Percentiles rank a stretch among this genome's conserved stretches.
Conservation (phyloP, 1,140 invertebrate genomes). For the Solen grandis region DNA sequence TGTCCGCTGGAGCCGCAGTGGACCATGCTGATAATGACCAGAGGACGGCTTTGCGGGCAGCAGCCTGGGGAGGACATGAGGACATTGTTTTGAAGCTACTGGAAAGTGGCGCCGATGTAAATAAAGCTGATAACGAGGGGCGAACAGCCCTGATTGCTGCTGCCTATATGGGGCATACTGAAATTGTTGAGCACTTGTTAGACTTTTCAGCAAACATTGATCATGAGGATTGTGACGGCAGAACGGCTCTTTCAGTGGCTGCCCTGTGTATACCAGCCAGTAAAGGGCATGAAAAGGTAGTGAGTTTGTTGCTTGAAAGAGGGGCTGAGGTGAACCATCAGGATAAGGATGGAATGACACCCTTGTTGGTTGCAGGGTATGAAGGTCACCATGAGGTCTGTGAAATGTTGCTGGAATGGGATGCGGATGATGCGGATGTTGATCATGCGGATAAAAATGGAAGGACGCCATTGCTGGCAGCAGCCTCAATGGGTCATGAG, state of each 20-base stretch:
- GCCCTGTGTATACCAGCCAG: constrained; percentile 84
- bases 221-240: constrained; percentile 78
- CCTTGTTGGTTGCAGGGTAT: constrained; percentile 91
- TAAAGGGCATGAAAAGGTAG: constrained; percentile 85
- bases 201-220: constrained; percentile 77
- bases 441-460: constrained; percentile 91
- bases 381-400: constrained; percentile 87
- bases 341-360: constrained; percentile 96
- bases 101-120: constrained; percentile 90
- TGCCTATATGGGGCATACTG: constrained; percentile 83
- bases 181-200: constrained; percentile 81
- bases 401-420: constrained; percentile 91
- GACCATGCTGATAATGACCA: constrained; percentile 92
- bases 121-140: constrained; percentile 91
- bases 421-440: constrained; percentile 93
- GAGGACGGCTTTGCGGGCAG: constrained; percentile 93
- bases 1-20: constrained; percentile 89
- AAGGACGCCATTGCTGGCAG: constrained; percentile 88
- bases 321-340: constrained; percentile 88
- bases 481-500: constrained; percentile 92
- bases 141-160: constrained; percentile 85
- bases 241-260: constrained; percentile 86
- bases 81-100: constrained; percentile 94
- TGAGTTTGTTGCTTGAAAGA: constrained; percentile 87
- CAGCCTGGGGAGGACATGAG: constrained; percentile 94